phyloP scores from a whole-genome alignment of 2,888 invertebrate genomes.

The Stenodera caucasica region DNA sequence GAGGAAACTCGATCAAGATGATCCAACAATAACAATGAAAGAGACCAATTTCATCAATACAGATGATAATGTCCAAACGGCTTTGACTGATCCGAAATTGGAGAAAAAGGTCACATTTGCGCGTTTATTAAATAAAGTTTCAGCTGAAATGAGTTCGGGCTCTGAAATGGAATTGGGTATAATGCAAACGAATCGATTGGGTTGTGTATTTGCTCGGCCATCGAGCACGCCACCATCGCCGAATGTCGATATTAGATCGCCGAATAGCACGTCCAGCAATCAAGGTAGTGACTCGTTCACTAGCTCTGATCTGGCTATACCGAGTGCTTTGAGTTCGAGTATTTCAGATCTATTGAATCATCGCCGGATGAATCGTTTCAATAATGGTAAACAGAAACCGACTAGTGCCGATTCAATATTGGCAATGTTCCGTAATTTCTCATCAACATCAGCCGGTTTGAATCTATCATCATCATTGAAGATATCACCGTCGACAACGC shows the following conservation, averaged over 20 bases:
- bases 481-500: conserved; percentile 70
- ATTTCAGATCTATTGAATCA: conserved; percentile 52
- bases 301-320: conserved; percentile 69
- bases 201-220: conserved; percentile 54
- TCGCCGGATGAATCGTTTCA: conserved; percentile 45
- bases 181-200: conserved; percentile 51
- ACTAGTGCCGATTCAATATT: conserved; percentile 79
- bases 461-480: conserved; percentile 65
- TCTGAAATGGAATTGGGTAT: conserved; percentile 66
- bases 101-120: conserved; percentile 82
- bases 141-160: conserved; percentile 76
- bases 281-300: conserved; percentile 79
- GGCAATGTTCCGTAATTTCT: conserved; percentile 77
- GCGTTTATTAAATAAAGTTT: conserved; percentile 71
- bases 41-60: conserved; percentile 63
- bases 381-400: conserved; percentile 63
- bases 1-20: conserved; percentile 56
- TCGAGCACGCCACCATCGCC: conserved; percentile 68
- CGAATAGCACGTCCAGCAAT: conserved; percentile 72
- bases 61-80: conserved; percentile 56
- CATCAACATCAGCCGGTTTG: conserved; percentile 63
- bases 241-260: conserved; percentile 64
- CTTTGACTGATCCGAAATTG: conserved; percentile 67
- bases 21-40: conserved; percentile 58
- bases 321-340: conserved; percentile 63